Evolutionary conservation across 1,140 invertebrate species (phyloP), one percentile per base, ranked within the genome.

Genomic region (Antheraea pernyi): DNA sequence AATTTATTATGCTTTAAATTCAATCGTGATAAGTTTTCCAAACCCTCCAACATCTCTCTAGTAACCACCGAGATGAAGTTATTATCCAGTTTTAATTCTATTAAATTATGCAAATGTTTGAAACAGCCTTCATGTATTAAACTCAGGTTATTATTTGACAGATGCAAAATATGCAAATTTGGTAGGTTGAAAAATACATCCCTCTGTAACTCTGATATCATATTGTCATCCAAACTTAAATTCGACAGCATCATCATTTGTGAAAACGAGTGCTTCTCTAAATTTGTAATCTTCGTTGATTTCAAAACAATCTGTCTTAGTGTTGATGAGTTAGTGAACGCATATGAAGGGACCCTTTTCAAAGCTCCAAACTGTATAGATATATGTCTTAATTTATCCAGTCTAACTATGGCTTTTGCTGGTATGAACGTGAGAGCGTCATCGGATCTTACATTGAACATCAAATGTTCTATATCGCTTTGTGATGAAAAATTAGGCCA

Each of bases 91-190:
- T 95, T 95, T 13, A 97, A 89, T 74, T 96, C 95, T 58, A 95
- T 93, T 19, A 97, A 88, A 53, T 94, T 93, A 5, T 92, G 92
- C 72, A 97, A 89, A 62, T 96, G 94, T 66, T 93, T 94, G 81
- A 97, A 97, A 11, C 96, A 95, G n/a, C 94, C 94, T 78, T 97
- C 96, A 75, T 96, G 95, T 22, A 97, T 86, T 13, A 94, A 91
- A 68, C 94, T 95, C 42, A 97, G 93, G 76, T 96, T 96, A 86
- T 97, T 97, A 19, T 93, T 93, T 65, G 95, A 95, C 70, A 97
- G 84, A 79, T 93, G 94, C 36, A 97, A 88, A 36, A 94, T 93
- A 69, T 94, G 93, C 73, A 97, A 88, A 18, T 93, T 93, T 0
- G 96, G 95, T 19, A 97, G 82, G 76, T 95, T 94, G 8, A 95